Evolutionary conservation across 2,797 vertebrate genomes (phyloP).

Genomic region (Scomberomorus guttatus): DNA sequence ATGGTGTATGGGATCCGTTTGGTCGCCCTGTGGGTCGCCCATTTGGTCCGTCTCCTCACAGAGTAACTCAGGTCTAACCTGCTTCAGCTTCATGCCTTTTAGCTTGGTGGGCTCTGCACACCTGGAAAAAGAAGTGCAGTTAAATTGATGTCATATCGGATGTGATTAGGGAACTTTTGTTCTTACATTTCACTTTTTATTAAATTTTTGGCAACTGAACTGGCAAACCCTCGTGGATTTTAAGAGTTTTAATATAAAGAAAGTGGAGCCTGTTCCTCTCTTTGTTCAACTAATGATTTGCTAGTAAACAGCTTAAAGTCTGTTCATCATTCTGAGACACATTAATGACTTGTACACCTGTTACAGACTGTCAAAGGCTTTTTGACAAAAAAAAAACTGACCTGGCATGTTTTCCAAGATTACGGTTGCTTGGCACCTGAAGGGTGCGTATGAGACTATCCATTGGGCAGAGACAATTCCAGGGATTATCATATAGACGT

Average conservation of each 20-base stretch:
- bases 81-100: slow-evolving; percentile 89
- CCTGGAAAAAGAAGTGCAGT: slow-evolving; percentile 54
- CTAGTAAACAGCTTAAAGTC: neutral
- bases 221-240: too few species aligned
- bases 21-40: slow-evolving; percentile 4
- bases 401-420: slow-evolving; percentile 94
- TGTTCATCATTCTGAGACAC: slow-evolving; percentile 4
- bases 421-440: slow-evolving; percentile 93
- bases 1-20: slow-evolving; percentile 42
- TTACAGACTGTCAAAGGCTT: neutral
- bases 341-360: neutral
- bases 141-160: neutral
- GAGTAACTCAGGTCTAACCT: slow-evolving; percentile 86
- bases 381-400: slow-evolving; percentile 29
- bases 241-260: too few species aligned
- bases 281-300: too few species aligned
- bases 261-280: too few species aligned
- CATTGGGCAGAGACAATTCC: slow-evolving; percentile 91
- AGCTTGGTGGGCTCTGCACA: slow-evolving; percentile 88
- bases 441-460: slow-evolving; percentile 93
- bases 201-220: too few species aligned
- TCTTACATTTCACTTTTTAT: neutral
- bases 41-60: slow-evolving; percentile 81
- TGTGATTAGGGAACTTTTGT: neutral
- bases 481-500: slow-evolving; percentile 95